Conservation (phyloP, 2,113 vertebrate species). For the Gallinago undulata region DNA sequence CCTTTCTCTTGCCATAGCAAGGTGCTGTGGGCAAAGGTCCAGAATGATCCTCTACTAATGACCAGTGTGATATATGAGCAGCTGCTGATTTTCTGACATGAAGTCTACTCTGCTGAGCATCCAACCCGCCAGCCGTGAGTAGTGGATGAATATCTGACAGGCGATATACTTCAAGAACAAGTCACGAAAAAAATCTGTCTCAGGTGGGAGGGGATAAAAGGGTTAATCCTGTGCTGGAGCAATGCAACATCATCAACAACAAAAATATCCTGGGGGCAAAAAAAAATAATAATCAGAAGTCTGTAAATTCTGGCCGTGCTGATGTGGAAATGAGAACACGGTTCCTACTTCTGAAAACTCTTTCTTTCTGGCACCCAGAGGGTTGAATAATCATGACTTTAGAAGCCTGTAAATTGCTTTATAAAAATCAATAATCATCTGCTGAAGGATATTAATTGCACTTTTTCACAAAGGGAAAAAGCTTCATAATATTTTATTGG, state of each 20-base stretch:
- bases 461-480: conserved; percentile 33
- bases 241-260: conserved; percentile 59
- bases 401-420: conserved; percentile 51
- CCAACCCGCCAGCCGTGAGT: conserved; percentile 67
- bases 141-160: conserved; percentile 72
- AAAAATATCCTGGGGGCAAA: conserved; percentile 19
- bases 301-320: conserved; percentile 40
- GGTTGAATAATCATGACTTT: conserved; percentile 32
- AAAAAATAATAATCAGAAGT: background rate
- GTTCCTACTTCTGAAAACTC: conserved; percentile 29
- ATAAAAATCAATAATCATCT: conserved; percentile 58
- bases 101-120: conserved; percentile 75
- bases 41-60: conserved; percentile 87
- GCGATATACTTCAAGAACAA: conserved; percentile 39
- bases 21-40: conserved; percentile 88
- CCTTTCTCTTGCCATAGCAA: conserved; percentile 81
- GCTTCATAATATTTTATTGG: conserved; percentile 25
- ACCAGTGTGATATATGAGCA: conserved; percentile 88
- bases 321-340: conserved; percentile 28
- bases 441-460: conserved; percentile 44
- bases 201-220: conserved; percentile 64
- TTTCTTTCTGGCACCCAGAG: conserved; percentile 11
- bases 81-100: conserved; percentile 80
- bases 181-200: conserved; percentile 43
- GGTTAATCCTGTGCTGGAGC: conserved; percentile 74